Percentiles rank a stretch among this genome's conserved stretches.
These are phyloP conservation scores for Austrolebias charrua DNA, from an alignment of 2,797 vertebrate genomes.

Conservation along the genomic window DNA sequence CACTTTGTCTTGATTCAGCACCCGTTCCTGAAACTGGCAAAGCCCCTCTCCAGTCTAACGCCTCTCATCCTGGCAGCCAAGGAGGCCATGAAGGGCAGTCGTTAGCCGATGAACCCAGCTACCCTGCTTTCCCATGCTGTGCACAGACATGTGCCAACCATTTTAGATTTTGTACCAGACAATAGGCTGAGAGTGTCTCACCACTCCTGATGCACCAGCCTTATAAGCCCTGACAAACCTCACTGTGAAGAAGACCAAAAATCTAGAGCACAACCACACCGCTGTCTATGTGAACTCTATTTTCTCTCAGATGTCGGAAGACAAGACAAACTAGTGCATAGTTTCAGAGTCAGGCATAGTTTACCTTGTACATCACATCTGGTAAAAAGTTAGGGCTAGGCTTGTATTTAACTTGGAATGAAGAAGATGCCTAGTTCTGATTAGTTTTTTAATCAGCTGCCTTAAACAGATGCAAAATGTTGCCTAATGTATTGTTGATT, in stretches of 20 bases:
- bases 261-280: conserved; percentile 64
- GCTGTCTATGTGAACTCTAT: conserved; percentile 70
- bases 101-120: conserved; percentile 75
- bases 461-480: conserved; percentile 77
- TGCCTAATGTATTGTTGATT: conserved; percentile 80
- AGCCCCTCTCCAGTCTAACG: conserved; percentile 97
- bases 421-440: conserved; percentile 73
- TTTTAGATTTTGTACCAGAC: conserved; percentile 73
- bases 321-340: conserved; percentile 73
- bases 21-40: conserved; percentile 98
- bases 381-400: conserved; percentile 62
- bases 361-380: conserved; percentile 65
- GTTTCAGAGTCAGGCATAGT: conserved; percentile 64
- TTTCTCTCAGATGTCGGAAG: conserved; percentile 63
- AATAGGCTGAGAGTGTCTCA: conserved; percentile 68
- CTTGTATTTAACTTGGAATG: conserved; percentile 77
- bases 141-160: conserved; percentile 67
- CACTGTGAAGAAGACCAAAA: conserved; percentile 81
- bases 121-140: conserved; percentile 65
- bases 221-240: conserved; percentile 74
- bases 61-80: conserved; percentile 98
- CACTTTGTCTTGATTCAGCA: conserved; percentile 78
- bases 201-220: conserved; percentile 65
- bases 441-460: conserved; percentile 75
- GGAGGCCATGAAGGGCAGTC: conserved; percentile 99